These are phyloP conservation scores for Patagioenas fasciata DNA, from an alignment of 2,113 vertebrate genomes.

Conservation along the genomic window DNA sequence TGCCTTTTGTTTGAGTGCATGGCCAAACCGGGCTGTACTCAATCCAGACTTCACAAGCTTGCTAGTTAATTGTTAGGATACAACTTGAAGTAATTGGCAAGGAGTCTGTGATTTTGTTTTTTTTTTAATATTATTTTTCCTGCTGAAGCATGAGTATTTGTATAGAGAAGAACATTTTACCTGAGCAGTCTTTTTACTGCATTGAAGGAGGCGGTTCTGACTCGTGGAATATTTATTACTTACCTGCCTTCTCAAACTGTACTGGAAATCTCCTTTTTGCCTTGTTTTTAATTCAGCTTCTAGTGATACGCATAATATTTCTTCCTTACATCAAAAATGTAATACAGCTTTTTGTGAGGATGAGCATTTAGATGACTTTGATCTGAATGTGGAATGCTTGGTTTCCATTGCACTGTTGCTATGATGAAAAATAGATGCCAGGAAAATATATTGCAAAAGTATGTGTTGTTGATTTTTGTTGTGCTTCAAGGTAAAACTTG, in stretches of 20 bases:
- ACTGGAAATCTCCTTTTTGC: neutral
- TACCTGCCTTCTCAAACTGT: neutral
- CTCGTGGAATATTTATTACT: neutral
- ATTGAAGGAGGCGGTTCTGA: neutral
- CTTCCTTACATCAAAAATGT: neutral
- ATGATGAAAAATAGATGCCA: neutral
- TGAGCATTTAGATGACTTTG: neutral
- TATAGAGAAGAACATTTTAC: neutral
- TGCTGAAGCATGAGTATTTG: neutral
- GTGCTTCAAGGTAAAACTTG: neutral
- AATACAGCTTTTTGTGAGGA: neutral
- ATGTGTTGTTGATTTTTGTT: neutral
- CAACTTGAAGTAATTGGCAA: neutral
- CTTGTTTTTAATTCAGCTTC: neutral
- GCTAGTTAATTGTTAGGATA: neutral
- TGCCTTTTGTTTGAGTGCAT: neutral
- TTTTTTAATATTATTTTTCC: too few relatives aligned
- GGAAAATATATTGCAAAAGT: neutral
- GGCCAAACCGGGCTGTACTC: neutral
- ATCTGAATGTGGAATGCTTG: neutral
- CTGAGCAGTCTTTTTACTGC: neutral
- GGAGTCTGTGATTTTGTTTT: neutral
- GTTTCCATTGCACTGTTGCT: neutral
- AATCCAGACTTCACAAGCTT: neutral
- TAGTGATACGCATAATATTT: neutral